Base-by-base conservation (phyloP, 2,113 vertebrate species). In the Dicerorhinus sumatrensis region DNA sequence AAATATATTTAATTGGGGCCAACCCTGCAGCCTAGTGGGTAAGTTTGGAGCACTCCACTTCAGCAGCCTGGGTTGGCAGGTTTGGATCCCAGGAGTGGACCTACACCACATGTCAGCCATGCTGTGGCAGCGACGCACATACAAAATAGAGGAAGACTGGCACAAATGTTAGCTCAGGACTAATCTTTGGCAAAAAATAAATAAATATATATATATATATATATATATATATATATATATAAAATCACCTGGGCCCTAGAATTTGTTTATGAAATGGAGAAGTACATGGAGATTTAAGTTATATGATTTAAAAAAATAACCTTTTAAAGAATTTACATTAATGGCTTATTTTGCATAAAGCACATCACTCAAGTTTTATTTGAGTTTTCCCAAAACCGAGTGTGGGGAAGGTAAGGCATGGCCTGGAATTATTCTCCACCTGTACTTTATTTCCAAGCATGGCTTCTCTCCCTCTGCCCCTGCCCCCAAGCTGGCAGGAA, bases 251-350 rank as follows among this genome's bases (percentile, higher is more conserved):
- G n/a, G 36, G 8, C 12, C 56, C 42, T 70, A 12, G 29, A 33
- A 83, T 83, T 91, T 75, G 80, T 36, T 95, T 36, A 42, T 23
- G 58, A 90, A 94, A 51, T 80, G 56, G 48, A 65, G 31, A 70
- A 36, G 18, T 63, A 39, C 9, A 25, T 14, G 20, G 67, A 89
- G 5, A 73, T 69, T 92, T 56, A 60, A 75, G 36, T 81, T 54
- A 33, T 13, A 62, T 36, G 42, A 48, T 46, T 85, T 31, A 2
- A 9, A 21, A 46, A 65, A 48, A 48, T 10, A 48, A 48, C 48
- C 83, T 92, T 87, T 94, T 36, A 56, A 96, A 80, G n/a, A 81
- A 39, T 60, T 76, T 65, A 33, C n/a, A 17, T 63, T 29, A 9
- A 9, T 54, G 29, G 29, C 62, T 92, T 88, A 48, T 79, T 93